These are phyloP conservation scores for Creontiades dilutus DNA, from an alignment of 2,888 invertebrate genomes.

Conservation along the genomic window DNA sequence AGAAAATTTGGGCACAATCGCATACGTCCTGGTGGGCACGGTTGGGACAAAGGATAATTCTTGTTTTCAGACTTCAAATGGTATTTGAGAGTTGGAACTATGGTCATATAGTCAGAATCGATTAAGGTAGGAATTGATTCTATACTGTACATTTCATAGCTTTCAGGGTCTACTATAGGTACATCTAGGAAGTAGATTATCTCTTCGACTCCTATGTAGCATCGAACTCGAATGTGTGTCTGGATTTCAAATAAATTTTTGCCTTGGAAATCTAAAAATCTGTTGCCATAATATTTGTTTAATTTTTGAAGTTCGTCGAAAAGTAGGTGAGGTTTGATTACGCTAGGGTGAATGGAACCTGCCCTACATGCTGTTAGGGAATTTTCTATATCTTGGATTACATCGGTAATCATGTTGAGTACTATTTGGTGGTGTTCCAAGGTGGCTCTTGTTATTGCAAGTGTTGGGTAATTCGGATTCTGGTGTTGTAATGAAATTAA, in stretches of 20 bases:
- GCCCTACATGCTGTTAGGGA: conserved; percentile 28
- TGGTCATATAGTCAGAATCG: no score
- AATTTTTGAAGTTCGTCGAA: neutral
- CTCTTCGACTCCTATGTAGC: neutral
- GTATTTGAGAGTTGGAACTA: no score
- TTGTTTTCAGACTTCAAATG: no score
- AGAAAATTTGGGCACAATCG: no score
- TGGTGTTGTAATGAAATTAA: no score
- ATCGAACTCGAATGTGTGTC: neutral
- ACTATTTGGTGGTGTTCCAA: conserved; percentile 15
- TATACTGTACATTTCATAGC: no score
- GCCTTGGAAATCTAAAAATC: neutral
- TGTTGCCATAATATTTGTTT: neutral
- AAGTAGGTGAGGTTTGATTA: neutral
- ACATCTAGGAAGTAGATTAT: conserved; percentile 2
- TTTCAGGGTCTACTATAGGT: neutral
- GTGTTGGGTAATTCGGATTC: no score
- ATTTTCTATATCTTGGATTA: conserved; percentile 25
- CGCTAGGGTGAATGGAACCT: conserved; percentile 41
- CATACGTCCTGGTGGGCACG: no score
- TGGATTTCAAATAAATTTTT: conserved; percentile 14
- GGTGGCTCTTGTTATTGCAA: no score
- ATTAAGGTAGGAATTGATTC: no score
- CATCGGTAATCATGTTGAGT: neutral
- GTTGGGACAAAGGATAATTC: no score